Conservation (phyloP, 2,888 invertebrate species). For the Eumerus sabulonum region DNA sequence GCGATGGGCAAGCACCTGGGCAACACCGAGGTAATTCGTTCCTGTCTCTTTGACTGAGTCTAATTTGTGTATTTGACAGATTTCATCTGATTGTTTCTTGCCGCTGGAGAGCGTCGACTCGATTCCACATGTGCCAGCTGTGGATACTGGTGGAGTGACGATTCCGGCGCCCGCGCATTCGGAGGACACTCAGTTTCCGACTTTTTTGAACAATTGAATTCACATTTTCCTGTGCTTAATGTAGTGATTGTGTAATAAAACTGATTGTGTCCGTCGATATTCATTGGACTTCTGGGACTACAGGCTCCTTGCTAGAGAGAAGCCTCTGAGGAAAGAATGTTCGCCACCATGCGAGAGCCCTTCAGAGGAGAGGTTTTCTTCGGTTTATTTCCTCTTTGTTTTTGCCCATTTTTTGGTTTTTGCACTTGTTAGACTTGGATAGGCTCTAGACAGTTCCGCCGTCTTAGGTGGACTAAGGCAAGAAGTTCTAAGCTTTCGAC, state of each 20-base stretch:
- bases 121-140: constrained; percentile 75
- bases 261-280: too few relatives aligned
- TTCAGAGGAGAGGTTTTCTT: too few relatives aligned
- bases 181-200: constrained; percentile 77
- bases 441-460: too few relatives aligned
- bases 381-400: too few relatives aligned
- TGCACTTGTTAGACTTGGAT: too few relatives aligned
- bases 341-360: too few relatives aligned
- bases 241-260: not conserved
- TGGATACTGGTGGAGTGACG: constrained; percentile 77
- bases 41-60: not conserved
- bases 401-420: too few relatives aligned
- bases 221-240: not conserved
- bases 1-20: constrained; percentile 48
- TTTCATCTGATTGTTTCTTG: constrained; percentile 76
- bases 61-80: constrained; percentile 66
- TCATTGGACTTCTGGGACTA: too few relatives aligned
- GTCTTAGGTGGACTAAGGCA: too few relatives aligned
- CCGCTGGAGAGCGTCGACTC: constrained; percentile 77
- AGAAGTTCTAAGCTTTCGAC: too few relatives aligned
- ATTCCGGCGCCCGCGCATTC: constrained; percentile 75
- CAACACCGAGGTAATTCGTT: constrained; percentile 48
- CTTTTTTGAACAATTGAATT: constrained; percentile 72
- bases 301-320: too few relatives aligned
- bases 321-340: too few relatives aligned